These are phyloP conservation scores for Euglossa dilemma DNA, from an alignment of 1,140 invertebrate genomes.

Conservation along the genomic window DNA sequence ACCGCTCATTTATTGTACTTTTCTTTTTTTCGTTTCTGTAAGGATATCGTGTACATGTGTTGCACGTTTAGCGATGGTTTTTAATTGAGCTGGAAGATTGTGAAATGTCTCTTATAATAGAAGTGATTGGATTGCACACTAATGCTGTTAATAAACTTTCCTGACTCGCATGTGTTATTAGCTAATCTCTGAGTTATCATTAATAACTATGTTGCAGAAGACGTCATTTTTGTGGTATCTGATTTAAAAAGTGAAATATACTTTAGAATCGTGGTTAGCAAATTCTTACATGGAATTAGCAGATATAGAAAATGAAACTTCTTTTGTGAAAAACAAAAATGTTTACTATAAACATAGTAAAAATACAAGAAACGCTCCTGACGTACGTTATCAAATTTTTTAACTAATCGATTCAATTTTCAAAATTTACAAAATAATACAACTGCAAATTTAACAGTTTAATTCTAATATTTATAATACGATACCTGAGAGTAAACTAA, in stretches of 20 bases:
- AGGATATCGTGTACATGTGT: neutral
- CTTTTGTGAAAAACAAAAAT: neutral
- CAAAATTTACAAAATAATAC: too few species aligned
- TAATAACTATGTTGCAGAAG: neutral
- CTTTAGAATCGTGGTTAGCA: neutral
- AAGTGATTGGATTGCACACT: neutral
- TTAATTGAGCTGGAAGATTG: neutral
- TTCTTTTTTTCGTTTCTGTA: too few species aligned
- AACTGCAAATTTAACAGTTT: too few species aligned
- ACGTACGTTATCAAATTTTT: too few species aligned
- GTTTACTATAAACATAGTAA: too few species aligned
- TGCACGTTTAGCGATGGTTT: neutral
- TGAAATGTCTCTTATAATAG: neutral
- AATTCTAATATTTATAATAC: too few species aligned
- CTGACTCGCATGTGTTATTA: neutral
- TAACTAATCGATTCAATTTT: too few species aligned
- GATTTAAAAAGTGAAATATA: neutral
- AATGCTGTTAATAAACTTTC: constrained; percentile 6
- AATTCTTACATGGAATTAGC: neutral
- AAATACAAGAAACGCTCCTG: too few species aligned
- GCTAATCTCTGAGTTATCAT: neutral
- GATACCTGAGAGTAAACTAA: too few species aligned
- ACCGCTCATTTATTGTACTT: neutral
- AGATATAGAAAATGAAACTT: neutral
- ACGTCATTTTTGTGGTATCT: neutral